Evolutionary conservation across 2,888 invertebrate species (phyloP), one percentile per base, ranked within the genome.

Genomic region (Lordiphosa fenestrarum): DNA sequence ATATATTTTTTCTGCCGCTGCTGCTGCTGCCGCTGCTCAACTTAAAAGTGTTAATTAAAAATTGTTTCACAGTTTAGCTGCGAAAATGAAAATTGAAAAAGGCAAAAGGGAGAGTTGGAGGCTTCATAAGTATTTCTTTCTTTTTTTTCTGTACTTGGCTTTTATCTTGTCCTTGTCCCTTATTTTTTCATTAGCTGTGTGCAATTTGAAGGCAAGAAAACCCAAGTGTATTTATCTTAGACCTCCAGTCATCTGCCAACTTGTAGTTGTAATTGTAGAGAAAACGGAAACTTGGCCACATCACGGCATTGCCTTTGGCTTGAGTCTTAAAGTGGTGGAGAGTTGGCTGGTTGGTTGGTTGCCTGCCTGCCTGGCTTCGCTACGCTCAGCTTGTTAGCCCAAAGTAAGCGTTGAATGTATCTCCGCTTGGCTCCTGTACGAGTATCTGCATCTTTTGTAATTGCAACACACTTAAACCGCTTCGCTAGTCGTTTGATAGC

Each of bases 61-160:
- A 86, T 84, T 85, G 85, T 86, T 85, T 86, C 85, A 77, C 86
- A 85, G 86, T 86, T 85, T 86, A 85, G 81, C 81, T 86, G 86
- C 77, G 85, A 86, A 85, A 85, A 86, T 86, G 85, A 85, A 81
- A 86, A 85, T 86, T 86, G 85, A 85, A 85, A 86, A 78, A 78
- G 84, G 84, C 55, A 51, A 52, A 59, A 61, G 57, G 42, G 47
- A 57, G 42, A 64, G 42, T 60, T 42, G 44, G 47, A 56, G 39
- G 19, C 53, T 38, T 15, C 59, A 35, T 60, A 60, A 47, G 42
- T 67, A 44, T 48, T 19, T 56, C 21, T 53, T 53, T 12, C 47
- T 47, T 19, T 12, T 19, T 42, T 7, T 12, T 25, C 5, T 21
- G 12, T 21, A 4, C 47, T 47, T 66, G 53, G 12, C 25, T 44